Percentiles rank a stretch among this genome's conserved stretches.
Conservation (phyloP, 2,113 vertebrate species). For the Coracopsis vasa region DNA sequence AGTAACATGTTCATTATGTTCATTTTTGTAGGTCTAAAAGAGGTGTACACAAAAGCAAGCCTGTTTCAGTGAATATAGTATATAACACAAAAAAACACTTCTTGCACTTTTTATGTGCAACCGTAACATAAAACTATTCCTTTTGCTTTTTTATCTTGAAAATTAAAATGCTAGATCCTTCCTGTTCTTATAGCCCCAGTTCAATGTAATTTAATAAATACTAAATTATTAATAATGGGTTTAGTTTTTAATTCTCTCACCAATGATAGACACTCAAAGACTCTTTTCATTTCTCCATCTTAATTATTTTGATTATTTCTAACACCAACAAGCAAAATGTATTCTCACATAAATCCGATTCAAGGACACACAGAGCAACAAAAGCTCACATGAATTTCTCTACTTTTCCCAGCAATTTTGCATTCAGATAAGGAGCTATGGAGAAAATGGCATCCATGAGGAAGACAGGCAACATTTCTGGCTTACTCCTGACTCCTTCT, state of each 20-base stretch:
- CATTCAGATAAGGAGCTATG: not conserved
- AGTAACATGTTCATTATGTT: fast-evolving
- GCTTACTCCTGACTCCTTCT: not conserved
- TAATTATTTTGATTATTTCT: not conserved
- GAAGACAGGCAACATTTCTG: not conserved
- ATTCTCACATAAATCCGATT: not conserved
- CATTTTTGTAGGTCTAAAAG: not conserved
- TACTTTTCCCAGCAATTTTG: not conserved
- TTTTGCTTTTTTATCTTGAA: not conserved
- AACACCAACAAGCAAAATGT: not conserved
- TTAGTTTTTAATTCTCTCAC: not conserved
- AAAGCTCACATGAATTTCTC: not conserved
- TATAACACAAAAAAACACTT: not conserved
- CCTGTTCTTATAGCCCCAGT: not conserved
- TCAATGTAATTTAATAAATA: not conserved
- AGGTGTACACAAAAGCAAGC: not conserved
- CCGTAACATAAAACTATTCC: not conserved
- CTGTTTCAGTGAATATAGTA: not conserved
- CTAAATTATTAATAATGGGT: not conserved
- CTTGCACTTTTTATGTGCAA: not conserved
- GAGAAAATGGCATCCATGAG: not conserved
- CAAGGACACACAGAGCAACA: not conserved
- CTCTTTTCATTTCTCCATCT: not conserved
- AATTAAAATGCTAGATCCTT: not conserved
- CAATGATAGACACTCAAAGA: not conserved